Evolutionary conservation across 2,797 vertebrate genomes (phyloP).

Genomic region (Hypotaenidia philippensis): DNA sequence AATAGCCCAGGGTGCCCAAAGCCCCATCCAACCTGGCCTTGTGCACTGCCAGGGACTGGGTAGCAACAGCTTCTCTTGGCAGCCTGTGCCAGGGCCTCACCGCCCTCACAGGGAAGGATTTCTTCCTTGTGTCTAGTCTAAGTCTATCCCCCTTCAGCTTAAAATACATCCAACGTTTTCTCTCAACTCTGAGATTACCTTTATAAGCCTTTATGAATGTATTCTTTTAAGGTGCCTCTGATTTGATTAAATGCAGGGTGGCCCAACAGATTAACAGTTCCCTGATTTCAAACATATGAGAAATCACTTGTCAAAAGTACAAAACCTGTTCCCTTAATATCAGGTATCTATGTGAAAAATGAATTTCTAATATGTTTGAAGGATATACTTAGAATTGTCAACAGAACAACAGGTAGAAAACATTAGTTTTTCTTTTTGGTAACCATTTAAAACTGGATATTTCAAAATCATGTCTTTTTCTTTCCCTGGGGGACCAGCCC

Average conservation of each 20-base stretch:
- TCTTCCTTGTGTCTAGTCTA: too few relatives aligned
- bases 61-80: too few relatives aligned
- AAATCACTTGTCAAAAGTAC: not conserved
- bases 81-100: too few relatives aligned
- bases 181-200: not conserved
- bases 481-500: not conserved
- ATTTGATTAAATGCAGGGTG: not conserved
- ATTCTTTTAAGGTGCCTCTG: not conserved
- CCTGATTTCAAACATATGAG: not conserved
- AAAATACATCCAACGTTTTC: not conserved
- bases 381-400: not conserved
- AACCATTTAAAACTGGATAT: not conserved
- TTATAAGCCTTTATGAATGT: not conserved
- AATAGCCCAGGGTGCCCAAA: too few relatives aligned
- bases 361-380: not conserved
- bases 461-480: not conserved
- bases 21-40: too few relatives aligned
- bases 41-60: too few relatives aligned
- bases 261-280: not conserved
- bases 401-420: not conserved
- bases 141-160: too few relatives aligned
- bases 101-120: too few relatives aligned
- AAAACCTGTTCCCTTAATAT: not conserved
- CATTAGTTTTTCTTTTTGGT: not conserved
- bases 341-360: not conserved